Conservation (phyloP, 1,140 invertebrate genomes). For the Grapholita molesta region DNA sequence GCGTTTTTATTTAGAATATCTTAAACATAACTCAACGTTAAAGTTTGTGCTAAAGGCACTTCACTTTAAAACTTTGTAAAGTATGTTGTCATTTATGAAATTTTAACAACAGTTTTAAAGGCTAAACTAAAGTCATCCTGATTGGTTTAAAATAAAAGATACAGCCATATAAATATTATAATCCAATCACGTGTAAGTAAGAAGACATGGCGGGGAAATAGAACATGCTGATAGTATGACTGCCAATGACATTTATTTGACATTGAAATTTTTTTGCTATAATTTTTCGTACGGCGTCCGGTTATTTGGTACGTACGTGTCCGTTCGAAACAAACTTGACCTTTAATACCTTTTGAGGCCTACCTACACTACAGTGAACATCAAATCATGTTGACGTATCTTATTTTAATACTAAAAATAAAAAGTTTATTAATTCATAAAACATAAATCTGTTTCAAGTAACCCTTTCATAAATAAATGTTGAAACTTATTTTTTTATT, state of each 20-base stretch:
- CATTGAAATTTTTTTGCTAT: constrained; percentile 30
- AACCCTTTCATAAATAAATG: too few relatives aligned
- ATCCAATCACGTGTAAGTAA: not conserved
- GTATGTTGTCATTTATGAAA: not conserved
- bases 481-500: too few relatives aligned
- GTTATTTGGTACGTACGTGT: not conserved
- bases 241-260: constrained; percentile 38
- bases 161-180: not conserved
- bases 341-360: too few relatives aligned
- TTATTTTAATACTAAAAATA: too few relatives aligned
- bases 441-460: too few relatives aligned
- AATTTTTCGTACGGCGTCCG: not conserved
- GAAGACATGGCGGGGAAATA: not conserved
- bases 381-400: too few relatives aligned
- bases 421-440: too few relatives aligned
- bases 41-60: not conserved
- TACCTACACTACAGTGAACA: too few relatives aligned
- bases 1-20: not conserved
- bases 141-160: not conserved
- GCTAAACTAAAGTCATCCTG: not conserved
- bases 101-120: not conserved
- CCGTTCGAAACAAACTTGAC: too few relatives aligned
- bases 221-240: constrained; percentile 12
- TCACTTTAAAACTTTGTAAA: not conserved
- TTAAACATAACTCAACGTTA: not conserved